A percentile compares a stretch with the other conserved stretches of the same genome.
Evolutionary conservation across 2,888 invertebrate species (phyloP).

Genomic region (Apodemia duryi): DNA sequence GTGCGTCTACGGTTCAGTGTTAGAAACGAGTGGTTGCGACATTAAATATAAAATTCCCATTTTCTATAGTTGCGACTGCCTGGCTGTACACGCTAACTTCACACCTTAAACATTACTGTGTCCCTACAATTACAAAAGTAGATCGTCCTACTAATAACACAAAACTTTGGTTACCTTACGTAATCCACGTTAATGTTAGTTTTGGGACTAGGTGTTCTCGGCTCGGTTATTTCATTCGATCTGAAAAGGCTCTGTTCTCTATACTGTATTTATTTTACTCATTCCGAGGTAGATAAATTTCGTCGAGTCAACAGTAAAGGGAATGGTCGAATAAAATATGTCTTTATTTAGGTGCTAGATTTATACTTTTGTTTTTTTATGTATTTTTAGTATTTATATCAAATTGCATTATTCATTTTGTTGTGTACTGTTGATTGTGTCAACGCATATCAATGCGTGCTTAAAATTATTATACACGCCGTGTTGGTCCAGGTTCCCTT

Average conservation of each 20-base stretch:
- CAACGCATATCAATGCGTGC: background rate
- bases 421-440: background rate
- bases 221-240: slow-evolving; percentile 9
- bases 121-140: background rate
- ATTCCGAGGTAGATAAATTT: background rate
- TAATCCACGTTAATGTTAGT: slow-evolving; percentile 12
- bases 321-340: background rate
- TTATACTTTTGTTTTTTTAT: background rate
- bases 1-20: too few species aligned
- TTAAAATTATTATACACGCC: background rate
- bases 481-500: too few species aligned
- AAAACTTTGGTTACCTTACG: background rate
- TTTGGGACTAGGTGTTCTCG: slow-evolving; percentile 1
- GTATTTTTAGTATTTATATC: background rate
- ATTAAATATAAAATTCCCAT: too few species aligned
- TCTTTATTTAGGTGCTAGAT: background rate
- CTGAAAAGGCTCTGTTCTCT: slow-evolving; percentile 1
- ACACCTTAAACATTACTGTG: too few species aligned
- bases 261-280: background rate
- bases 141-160: background rate
- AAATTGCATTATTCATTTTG: background rate
- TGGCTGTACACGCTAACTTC: too few species aligned
- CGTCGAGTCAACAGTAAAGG: background rate
- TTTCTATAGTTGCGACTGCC: too few species aligned
- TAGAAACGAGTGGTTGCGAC: too few species aligned